Conservation (phyloP, 2,113 vertebrate genomes). For the Panthera leo region DNA sequence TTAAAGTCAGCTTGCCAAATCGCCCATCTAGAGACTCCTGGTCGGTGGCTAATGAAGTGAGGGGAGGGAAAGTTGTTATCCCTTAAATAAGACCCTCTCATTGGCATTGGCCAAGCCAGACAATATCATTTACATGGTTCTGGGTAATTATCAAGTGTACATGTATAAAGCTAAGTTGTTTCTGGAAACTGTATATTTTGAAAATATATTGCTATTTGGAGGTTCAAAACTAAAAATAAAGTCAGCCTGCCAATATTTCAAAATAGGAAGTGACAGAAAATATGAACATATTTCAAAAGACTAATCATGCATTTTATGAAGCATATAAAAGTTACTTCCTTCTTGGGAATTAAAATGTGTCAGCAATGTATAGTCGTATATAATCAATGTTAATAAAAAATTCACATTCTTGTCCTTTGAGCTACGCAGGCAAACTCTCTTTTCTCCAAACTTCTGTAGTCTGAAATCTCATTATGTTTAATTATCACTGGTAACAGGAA, state of each 20-base stretch:
- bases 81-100: background rate
- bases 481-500: background rate
- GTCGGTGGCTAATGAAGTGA: conserved; percentile 26
- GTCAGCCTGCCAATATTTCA: background rate
- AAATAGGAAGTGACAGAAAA: background rate
- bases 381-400: background rate
- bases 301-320: background rate
- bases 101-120: conserved; percentile 62
- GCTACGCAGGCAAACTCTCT: background rate
- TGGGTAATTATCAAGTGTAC: conserved; percentile 74
- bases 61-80: conserved; percentile 4
- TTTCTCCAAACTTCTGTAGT: background rate
- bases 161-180: conserved; percentile 87
- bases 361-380: background rate
- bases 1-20: no score
- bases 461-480: background rate
- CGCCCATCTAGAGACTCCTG: conserved; percentile 28
- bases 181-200: conserved; percentile 94
- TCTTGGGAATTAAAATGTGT: background rate
- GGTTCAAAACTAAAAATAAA: conserved; percentile 30
- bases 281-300: background rate
- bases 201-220: conserved; percentile 92
- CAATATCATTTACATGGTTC: conserved; percentile 77
- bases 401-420: background rate
- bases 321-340: background rate